Conservation (phyloP, 53 echinoderm and acorn worm species). For the Luidia sarsii region DNA sequence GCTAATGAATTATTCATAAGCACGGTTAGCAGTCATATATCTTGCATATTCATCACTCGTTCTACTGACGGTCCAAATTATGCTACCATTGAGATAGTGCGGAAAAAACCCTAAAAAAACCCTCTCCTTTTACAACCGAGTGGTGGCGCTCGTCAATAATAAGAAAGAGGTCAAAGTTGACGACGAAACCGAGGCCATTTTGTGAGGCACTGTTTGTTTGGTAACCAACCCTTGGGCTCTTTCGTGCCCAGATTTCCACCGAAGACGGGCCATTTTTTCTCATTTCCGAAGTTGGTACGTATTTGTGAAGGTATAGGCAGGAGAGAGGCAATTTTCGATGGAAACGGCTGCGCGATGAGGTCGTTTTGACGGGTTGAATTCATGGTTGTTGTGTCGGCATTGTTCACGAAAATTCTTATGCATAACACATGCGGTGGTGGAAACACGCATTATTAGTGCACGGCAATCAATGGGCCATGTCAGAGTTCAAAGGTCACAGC, state of each 20-base stretch:
- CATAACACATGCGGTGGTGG: too few relatives aligned
- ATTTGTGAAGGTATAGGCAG: conserved; percentile 25
- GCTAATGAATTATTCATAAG: too few relatives aligned
- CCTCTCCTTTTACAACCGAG: conserved; percentile 11
- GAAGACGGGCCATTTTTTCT: conserved; percentile 18
- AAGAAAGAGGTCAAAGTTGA: conserved; percentile 17
- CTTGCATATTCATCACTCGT: too few relatives aligned
- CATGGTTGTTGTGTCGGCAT: not conserved
- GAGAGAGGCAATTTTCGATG: not conserved
- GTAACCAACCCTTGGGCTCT: conserved; percentile 30
- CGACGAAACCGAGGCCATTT: conserved; percentile 52
- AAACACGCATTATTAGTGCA: too few relatives aligned
- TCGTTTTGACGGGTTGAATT: not conserved
- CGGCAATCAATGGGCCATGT: too few relatives aligned
- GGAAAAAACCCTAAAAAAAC: too few relatives aligned
- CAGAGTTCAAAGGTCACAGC: too few relatives aligned
- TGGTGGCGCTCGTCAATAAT: conserved; percentile 36
- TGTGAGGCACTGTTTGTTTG: conserved; percentile 62
- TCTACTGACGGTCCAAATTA: too few relatives aligned
- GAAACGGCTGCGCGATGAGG: not conserved
- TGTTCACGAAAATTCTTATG: conserved; percentile 28
- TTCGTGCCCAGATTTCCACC: conserved; percentile 34
- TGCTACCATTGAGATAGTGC: too few relatives aligned
- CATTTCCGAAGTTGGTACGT: conserved; percentile 37
- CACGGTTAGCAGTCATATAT: too few relatives aligned